These are phyloP conservation scores for Drosophila murphyi DNA, from an alignment of 1,140 invertebrate genomes.

Conservation along the genomic window DNA sequence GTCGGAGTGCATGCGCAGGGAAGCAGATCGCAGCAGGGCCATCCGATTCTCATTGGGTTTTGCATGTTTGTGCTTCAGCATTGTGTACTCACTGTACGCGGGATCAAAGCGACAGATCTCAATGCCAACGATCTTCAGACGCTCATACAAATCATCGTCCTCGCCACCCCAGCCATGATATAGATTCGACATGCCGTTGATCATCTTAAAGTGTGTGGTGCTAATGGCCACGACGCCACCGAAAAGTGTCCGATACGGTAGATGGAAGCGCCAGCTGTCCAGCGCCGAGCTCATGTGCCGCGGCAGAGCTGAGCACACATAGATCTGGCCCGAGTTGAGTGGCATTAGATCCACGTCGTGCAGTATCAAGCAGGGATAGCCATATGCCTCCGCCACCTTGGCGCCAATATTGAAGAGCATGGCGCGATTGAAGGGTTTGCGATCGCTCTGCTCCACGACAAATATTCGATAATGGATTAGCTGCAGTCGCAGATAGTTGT, in stretches of 20 bases:
- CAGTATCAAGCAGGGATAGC: slow-evolving; percentile 95
- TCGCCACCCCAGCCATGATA: slow-evolving; percentile 96
- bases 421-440: slow-evolving; percentile 94
- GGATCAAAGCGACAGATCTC: slow-evolving; percentile 90
- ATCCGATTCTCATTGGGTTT: slow-evolving; percentile 67
- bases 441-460: slow-evolving; percentile 94
- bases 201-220: slow-evolving; percentile 89
- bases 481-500: slow-evolving; percentile 94
- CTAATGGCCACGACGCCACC: slow-evolving; percentile 91
- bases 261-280: slow-evolving; percentile 93
- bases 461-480: slow-evolving; percentile 93
- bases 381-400: slow-evolving; percentile 88
- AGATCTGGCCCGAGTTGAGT: slow-evolving; percentile 94
- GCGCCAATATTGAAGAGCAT: slow-evolving; percentile 97
- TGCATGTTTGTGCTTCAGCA: slow-evolving; percentile 90
- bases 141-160: slow-evolving; percentile 94
- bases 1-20: slow-evolving; percentile 87
- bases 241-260: slow-evolving; percentile 90
- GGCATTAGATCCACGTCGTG: slow-evolving; percentile 98
- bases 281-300: slow-evolving; percentile 97
- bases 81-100: slow-evolving; percentile 90
- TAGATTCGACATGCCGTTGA: slow-evolving; percentile 95
- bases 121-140: slow-evolving; percentile 86
- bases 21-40: slow-evolving; percentile 84
- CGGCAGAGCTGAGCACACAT: slow-evolving; percentile 94